phyloP scores from a whole-genome alignment of 2,888 invertebrate species.

The Drosophila pseudotakahashii region DNA sequence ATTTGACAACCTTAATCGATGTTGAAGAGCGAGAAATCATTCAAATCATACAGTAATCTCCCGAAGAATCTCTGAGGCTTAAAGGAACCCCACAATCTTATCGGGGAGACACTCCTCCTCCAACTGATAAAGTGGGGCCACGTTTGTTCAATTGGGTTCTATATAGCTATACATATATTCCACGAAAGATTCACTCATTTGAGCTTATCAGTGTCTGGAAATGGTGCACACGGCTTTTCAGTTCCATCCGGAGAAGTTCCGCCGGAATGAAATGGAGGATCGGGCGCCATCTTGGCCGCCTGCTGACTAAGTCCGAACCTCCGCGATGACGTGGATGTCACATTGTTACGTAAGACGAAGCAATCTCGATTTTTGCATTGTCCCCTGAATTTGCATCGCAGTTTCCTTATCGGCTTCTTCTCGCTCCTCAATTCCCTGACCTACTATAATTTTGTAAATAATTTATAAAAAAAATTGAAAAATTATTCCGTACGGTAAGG shows the following conservation, averaged over 20 bases:
- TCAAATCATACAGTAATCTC: slow-evolving; percentile 1
- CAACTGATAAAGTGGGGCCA: slow-evolving; percentile 13
- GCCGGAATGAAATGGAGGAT: slow-evolving; percentile 34
- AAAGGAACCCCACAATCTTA: slow-evolving; percentile 33
- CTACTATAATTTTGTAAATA: slow-evolving; percentile 12
- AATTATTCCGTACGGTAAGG: no score
- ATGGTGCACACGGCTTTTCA: slow-evolving; percentile 57
- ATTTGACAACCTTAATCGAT: slow-evolving; percentile 2
- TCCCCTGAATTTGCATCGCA: slow-evolving; percentile 41
- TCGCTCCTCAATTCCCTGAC: not conserved
- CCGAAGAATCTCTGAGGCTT: not conserved
- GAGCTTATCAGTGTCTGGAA: slow-evolving; percentile 24
- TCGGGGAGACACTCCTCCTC: slow-evolving; percentile 22
- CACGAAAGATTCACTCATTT: not conserved
- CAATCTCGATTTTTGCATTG: slow-evolving; percentile 11
- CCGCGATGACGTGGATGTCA: slow-evolving; percentile 29
- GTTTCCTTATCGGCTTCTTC: slow-evolving; percentile 54
- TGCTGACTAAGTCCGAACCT: slow-evolving; percentile 52
- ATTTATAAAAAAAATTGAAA: not conserved
- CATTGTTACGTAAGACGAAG: slow-evolving; percentile 18
- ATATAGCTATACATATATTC: not conserved
- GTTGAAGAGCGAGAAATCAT: not conserved
- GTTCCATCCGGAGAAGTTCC: slow-evolving; percentile 27
- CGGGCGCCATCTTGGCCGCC: slow-evolving; percentile 54
- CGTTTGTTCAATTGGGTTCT: slow-evolving; percentile 5